phyloP scores from a whole-genome alignment of 2,888 invertebrate species.

The Cremastinae sp. region DNA sequence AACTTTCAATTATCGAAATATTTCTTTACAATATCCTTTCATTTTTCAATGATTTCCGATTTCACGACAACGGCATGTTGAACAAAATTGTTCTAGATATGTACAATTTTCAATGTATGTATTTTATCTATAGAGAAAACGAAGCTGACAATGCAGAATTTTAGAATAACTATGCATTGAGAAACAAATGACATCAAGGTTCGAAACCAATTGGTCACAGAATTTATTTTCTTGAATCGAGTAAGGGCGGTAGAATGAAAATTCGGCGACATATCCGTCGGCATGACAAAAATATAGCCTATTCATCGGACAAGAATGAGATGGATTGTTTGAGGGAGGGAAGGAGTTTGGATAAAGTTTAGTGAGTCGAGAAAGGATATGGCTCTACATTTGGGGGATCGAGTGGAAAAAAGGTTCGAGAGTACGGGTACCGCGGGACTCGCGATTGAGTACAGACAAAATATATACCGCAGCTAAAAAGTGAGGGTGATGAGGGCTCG shows the following conservation, averaged over 20 bases:
- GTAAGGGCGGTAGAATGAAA: slow-evolving; percentile 16
- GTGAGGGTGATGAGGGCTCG: slow-evolving; percentile 40
- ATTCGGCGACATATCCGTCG: slow-evolving; percentile 30
- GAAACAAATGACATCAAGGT: too few relatives aligned
- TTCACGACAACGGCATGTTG: too few relatives aligned
- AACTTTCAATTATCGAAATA: too few relatives aligned
- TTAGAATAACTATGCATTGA: too few relatives aligned
- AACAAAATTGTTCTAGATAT: too few relatives aligned
- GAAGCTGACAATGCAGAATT: too few relatives aligned
- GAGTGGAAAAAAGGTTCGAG: slow-evolving; percentile 36
- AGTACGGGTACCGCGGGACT: slow-evolving; percentile 42
- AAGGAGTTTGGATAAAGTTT: slow-evolving; percentile 30
- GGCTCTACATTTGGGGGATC: slow-evolving; percentile 39
- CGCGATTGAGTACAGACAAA: slow-evolving; percentile 47
- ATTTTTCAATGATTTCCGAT: too few relatives aligned
- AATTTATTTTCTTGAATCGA: slow-evolving; percentile 29
- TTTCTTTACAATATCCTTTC: too few relatives aligned
- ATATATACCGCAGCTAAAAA: slow-evolving; percentile 54
- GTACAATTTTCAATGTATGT: too few relatives aligned
- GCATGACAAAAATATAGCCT: slow-evolving; percentile 31
- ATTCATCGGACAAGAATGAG: slow-evolving; percentile 24
- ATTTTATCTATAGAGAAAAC: too few relatives aligned
- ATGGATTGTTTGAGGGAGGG: slow-evolving; percentile 1
- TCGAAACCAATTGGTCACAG: slow-evolving; percentile 34
- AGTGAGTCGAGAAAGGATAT: slow-evolving; percentile 31